Evolutionary conservation across 2,797 vertebrate genomes (phyloP), one percentile per base, ranked within the genome.

Genomic region (Denticeps clupeoides): DNA sequence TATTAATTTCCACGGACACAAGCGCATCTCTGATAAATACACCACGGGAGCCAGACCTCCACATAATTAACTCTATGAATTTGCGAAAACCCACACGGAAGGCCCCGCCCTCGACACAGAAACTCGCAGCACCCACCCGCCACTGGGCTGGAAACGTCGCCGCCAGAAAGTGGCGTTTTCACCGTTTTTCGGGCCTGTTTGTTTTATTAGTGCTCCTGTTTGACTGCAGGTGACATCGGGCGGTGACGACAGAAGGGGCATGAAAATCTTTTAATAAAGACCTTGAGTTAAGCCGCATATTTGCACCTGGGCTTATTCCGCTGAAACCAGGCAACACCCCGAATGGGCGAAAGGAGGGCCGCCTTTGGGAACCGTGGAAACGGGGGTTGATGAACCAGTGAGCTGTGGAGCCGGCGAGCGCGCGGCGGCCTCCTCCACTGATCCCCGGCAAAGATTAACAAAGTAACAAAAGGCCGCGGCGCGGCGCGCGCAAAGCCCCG

Each of bases 11-110:
- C 67, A 49, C 60, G 55, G 73, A 82, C 74, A 72, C 64, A 53
- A 68, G 65, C 60, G 58, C 64, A n/a, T 75, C 72, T 62, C 74
- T 72, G 69, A 72, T 78, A 82, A 81, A 82, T 75, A 77, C 73
- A 55, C 68, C 47, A 71, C 68, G 67, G 73, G 75, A 78, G 21
- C 49, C 66, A 15, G 63, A 52, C n/a, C 62, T 70, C 68, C 72
- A 71, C 69, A 67, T 80, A 77, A 82, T 83, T 81, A 82, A 80
- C 79, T 77, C 67, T 69, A n/a, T n/a, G n/a, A n/a, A n/a, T n/a
- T n/a, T n/a, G n/a, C n/a, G 64, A 58, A 78, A 78, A 75, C 77
- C 68, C 68, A 63, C 67, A 67, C 71, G 70, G 47, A 43, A 58
- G 65, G 63, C 51, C 62, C 58, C 63, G 62, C 57, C 38, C 51